Base-by-base conservation (phyloP, 2,888 invertebrate species). In the Argyresthia goedartella region DNA sequence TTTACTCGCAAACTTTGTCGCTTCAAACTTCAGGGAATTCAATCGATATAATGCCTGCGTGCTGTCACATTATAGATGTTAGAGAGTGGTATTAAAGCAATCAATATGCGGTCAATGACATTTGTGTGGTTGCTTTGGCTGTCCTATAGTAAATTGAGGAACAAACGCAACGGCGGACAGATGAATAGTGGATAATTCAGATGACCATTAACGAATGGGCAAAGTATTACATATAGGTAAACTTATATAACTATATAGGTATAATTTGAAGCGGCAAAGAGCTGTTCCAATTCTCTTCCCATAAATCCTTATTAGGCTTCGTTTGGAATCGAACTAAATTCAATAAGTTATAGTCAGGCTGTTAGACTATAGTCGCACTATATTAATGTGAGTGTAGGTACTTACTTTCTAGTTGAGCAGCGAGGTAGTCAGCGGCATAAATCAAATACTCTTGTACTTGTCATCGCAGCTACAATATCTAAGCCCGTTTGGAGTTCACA, bases 241-340 rank as follows among this genome's bases (percentile, higher is more conserved):
- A 35, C 48, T 35, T n/a, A 48, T 34, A 48, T 48, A 35, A 48
- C 45, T 45, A 35, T 48, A 63, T 65, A 67, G 67, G 67, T 68
- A 73, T 71, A n/a, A n/a, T 70, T 61, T 64, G 64, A 61, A 66
- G 60, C 62, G 62, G 61, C 50, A 44, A 43, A 67, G 66, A 67
- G 66, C 64, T 63, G 62, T 69, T 66, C 61, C 66, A 62, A 62
- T 69, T 67, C 63, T 60, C 60, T 64, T 55, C 53, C 63, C 69
- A 76, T 78, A 78, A 77, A 78, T 78, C 71, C 69, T 71, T 75
- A 76, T 78, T 77, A 78, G 73, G 77, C 73, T 71, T 76, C 75
- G 76, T 76, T 77, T 71, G 72, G 71, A 67, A 39, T 25, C 15
- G 11, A 10, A 71, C 65, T 71, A 65, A 61, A 69, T 76, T 76